Base-by-base conservation (phyloP, 2,888 invertebrate genomes). In the Agrilus mali region DNA sequence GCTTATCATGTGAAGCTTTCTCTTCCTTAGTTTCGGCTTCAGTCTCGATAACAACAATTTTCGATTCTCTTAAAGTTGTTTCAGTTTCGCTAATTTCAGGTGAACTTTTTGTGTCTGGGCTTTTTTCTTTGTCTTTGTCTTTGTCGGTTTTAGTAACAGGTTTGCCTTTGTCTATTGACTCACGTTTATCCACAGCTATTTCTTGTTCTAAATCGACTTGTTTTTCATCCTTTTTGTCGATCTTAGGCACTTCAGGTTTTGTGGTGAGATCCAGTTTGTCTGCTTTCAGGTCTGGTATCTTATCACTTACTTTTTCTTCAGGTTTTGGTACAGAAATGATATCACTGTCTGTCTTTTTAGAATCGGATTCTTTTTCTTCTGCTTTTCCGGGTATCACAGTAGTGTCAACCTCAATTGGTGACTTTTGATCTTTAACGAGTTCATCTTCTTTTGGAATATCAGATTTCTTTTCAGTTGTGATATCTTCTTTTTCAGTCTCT, bases 21-120 rank as follows among this genome's bases (percentile, higher is more conserved):
- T 13, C 41, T 32, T 47, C 54, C 50, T 22, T 43, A 43, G 45
- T 52, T 52, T 13, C 45, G 41, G 10, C 4, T 10, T 27, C 27
- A 27, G 10, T 27, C 39, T 47, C 44, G 32, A 52, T 43, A 10
- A 38, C 41, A 32, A 40, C 38, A 4, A 15, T 12, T 38, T 20
- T 15, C 10, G 42, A 40, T n/a, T 38, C 36, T 6, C 13, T 12
- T 27, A 37, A 31, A 22, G 33, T 35, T 7, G 27, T 34, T 33
- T 14, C 33, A 13, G 12, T 15, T 16, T 40, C 40, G 15, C 13
- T 13, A 7, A 17, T 14, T 6, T 40, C 22, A 13, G 20, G 14
- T 7, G 32, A n/a, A 8, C 14, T 15, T 33, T 41, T 38, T 34
- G 33, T 40, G 6, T 43, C 47, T 32, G 41, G 32, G 14, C 47